Conservation (phyloP, 2,113 vertebrate genomes). For the Pedionomus torquatus region DNA sequence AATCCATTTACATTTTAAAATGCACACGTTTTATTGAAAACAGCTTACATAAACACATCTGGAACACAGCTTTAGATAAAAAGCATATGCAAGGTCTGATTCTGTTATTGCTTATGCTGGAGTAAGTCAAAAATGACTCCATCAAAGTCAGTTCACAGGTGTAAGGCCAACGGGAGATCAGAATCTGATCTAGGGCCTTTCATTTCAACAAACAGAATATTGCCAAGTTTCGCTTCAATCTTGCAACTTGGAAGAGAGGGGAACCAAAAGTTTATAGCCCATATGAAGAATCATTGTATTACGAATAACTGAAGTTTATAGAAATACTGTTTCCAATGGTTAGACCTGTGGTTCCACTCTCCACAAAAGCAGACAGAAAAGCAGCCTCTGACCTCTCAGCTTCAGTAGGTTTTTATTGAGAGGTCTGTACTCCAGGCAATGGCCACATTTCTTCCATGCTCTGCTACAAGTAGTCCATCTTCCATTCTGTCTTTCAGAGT, state of each 20-base stretch:
- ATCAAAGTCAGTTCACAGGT: constrained; percentile 46
- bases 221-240: constrained; percentile 43
- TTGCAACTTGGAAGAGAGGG: background rate
- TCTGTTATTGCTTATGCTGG: constrained; percentile 28
- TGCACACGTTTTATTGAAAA: constrained; percentile 50
- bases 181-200: constrained; percentile 29
- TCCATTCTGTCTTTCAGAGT: background rate
- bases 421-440: background rate
- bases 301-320: background rate
- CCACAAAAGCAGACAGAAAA: constrained; percentile 15
- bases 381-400: background rate
- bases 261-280: constrained; percentile 40
- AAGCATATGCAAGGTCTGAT: constrained; percentile 46
- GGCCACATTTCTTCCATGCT: background rate
- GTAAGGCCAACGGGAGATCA: constrained; percentile 41
- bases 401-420: background rate
- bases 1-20: constrained; percentile 69
- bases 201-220: constrained; percentile 24
- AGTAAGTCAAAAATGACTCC: constrained; percentile 28
- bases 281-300: constrained; percentile 36
- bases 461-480: background rate
- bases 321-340: constrained; percentile 21
- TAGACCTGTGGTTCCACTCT: background rate
- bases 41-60: constrained; percentile 67
- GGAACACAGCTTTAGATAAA: constrained; percentile 64